Evolutionary conservation across 2,888 invertebrate genomes (phyloP).

Genomic region (Polia nebulosa): DNA sequence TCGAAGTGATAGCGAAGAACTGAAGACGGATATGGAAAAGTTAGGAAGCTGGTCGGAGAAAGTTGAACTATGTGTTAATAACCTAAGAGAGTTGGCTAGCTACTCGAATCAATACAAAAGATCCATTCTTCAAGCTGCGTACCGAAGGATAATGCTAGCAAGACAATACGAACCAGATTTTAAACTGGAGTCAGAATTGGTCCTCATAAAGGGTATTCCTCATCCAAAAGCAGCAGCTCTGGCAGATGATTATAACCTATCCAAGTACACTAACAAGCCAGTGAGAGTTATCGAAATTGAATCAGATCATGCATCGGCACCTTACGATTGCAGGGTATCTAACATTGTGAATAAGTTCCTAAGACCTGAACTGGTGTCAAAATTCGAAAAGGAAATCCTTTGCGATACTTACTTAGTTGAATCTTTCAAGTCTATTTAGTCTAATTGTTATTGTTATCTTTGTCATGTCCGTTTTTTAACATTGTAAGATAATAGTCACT

Average conservation of each 20-base stretch:
- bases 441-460: constrained; percentile 22
- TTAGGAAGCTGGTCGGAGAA: constrained; percentile 67
- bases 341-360: constrained; percentile 74
- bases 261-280: constrained; percentile 72
- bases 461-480: too few species aligned
- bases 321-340: constrained; percentile 71
- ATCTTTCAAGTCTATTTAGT: too few species aligned
- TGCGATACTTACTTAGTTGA: constrained; percentile 67
- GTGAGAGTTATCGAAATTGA: constrained; percentile 70
- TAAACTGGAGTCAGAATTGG: constrained; percentile 72
- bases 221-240: constrained; percentile 64
- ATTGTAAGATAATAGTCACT: too few species aligned
- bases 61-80: constrained; percentile 63
- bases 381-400: constrained; percentile 70
- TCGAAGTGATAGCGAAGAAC: constrained; percentile 52
- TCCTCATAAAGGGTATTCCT: constrained; percentile 73
- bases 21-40: constrained; percentile 61
- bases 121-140: constrained; percentile 68
- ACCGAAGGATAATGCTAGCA: constrained; percentile 70
- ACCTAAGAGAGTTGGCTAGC: constrained; percentile 56
- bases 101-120: constrained; percentile 72
- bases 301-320: constrained; percentile 70
- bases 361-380: constrained; percentile 66
- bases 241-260: constrained; percentile 74
- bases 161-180: constrained; percentile 71